phyloP scores from a whole-genome alignment of 2,113 vertebrate species.

The Anthoscopus minutus region DNA sequence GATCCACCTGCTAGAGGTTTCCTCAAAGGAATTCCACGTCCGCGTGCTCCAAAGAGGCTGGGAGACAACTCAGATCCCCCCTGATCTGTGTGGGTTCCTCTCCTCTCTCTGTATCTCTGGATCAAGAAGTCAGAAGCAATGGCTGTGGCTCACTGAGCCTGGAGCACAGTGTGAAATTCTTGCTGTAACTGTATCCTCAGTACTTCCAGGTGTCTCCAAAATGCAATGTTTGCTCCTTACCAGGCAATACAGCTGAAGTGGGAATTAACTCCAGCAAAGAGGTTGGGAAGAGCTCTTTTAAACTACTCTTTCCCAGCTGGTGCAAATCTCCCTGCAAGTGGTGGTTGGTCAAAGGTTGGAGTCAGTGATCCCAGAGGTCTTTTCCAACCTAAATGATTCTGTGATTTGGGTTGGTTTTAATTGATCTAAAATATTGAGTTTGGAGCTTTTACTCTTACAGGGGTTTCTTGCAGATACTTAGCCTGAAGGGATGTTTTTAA shows the following conservation, averaged over 20 bases:
- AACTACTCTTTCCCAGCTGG: neutral
- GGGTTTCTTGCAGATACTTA: neutral
- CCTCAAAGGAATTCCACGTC: neutral
- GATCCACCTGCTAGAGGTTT: neutral
- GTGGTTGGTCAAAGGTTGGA: neutral
- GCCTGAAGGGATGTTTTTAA: neutral
- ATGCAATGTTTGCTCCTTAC: neutral
- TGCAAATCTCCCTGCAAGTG: neutral
- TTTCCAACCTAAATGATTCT: neutral
- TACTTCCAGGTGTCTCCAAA: neutral
- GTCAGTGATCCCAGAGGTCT: neutral
- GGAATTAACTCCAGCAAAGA: neutral
- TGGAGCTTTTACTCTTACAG: neutral
- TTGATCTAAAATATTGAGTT: neutral
- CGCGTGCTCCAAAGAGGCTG: neutral
- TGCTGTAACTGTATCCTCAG: neutral
- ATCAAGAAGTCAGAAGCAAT: neutral
- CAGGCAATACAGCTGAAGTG: neutral
- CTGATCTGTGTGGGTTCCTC: neutral
- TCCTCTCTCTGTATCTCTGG: neutral
- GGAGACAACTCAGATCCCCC: neutral
- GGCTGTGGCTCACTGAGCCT: neutral
- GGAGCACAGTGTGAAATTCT: neutral
- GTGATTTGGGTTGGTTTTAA: neutral
- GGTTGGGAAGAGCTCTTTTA: neutral